A percentile compares a stretch with the other conserved stretches of the same genome.
These are phyloP conservation scores for Ascaphus truei DNA, from an alignment of 2,113 vertebrate genomes.

Conservation along the genomic window DNA sequence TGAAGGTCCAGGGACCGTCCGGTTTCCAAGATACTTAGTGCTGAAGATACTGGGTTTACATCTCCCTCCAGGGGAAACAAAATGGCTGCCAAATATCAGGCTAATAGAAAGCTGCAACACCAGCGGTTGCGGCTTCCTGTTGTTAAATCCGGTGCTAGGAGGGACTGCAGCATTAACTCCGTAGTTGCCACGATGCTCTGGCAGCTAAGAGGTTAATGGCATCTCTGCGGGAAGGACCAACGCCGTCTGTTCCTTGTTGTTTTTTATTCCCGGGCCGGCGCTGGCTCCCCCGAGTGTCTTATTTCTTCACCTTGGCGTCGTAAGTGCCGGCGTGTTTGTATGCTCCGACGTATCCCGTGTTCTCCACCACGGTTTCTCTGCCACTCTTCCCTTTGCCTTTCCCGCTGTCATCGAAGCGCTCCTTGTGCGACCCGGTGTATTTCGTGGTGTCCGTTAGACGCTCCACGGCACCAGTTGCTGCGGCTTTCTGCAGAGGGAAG, in stretches of 20 bases:
- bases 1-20: no score
- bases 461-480: conserved; percentile 75
- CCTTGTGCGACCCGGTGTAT: conserved; percentile 92
- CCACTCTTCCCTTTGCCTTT: conserved; percentile 85
- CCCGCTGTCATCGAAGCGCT: conserved; percentile 83
- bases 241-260: no score
- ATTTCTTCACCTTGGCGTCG: conserved; percentile 77
- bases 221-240: background rate
- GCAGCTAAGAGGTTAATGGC: background rate
- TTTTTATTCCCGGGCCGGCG: no score
- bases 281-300: conserved; percentile 16
- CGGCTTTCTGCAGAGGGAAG: conserved; percentile 73
- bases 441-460: conserved; percentile 86
- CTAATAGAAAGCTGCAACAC: no score
- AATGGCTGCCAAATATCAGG: no score
- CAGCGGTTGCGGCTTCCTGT: no score
- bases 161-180: background rate
- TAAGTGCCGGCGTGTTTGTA: conserved; percentile 91
- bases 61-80: no score
- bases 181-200: background rate
- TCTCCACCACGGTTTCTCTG: conserved; percentile 83
- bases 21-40: no score
- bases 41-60: no score
- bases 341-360: conserved; percentile 84
- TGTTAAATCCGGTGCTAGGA: background rate